These are phyloP conservation scores for Notoglanidium macrostoma DNA, from an alignment of 2,797 vertebrate species.

Conservation along the genomic window DNA sequence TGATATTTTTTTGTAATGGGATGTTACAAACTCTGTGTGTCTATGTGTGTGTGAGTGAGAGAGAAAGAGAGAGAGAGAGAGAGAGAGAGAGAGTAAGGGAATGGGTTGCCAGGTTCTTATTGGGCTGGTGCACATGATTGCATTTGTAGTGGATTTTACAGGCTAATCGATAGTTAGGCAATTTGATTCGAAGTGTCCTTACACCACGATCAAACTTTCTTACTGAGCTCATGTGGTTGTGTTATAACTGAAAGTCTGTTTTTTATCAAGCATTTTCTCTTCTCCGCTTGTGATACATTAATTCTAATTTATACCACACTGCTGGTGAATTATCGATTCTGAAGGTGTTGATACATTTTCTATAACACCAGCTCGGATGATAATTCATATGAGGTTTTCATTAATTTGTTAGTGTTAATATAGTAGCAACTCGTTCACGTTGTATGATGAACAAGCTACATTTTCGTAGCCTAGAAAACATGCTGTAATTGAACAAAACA, in stretches of 20 bases:
- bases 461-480: not conserved
- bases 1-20: slow-evolving; percentile 69
- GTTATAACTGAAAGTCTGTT: not conserved
- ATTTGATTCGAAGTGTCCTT: slow-evolving; percentile 38
- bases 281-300: not conserved
- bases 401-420: not conserved
- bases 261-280: not conserved
- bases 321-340: not conserved
- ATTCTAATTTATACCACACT: not conserved
- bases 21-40: slow-evolving; percentile 46
- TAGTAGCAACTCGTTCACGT: not conserved
- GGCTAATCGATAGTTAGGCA: slow-evolving; percentile 47
- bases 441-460: not conserved
- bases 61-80: not conserved
- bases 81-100: not conserved
- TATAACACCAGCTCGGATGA: not conserved
- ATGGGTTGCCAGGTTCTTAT: slow-evolving; percentile 41
- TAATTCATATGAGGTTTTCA: not conserved
- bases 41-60: slow-evolving; percentile 12
- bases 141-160: slow-evolving; percentile 48
- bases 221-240: slow-evolving; percentile 21
- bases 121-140: slow-evolving; percentile 57
- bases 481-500: not conserved
- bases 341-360: not conserved
- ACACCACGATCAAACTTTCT: slow-evolving; percentile 41